A percentile compares a stretch with the other conserved stretches of the same genome.
These are phyloP conservation scores for Cynaeus angustus DNA, from an alignment of 2,888 invertebrate species.

Conservation along the genomic window DNA sequence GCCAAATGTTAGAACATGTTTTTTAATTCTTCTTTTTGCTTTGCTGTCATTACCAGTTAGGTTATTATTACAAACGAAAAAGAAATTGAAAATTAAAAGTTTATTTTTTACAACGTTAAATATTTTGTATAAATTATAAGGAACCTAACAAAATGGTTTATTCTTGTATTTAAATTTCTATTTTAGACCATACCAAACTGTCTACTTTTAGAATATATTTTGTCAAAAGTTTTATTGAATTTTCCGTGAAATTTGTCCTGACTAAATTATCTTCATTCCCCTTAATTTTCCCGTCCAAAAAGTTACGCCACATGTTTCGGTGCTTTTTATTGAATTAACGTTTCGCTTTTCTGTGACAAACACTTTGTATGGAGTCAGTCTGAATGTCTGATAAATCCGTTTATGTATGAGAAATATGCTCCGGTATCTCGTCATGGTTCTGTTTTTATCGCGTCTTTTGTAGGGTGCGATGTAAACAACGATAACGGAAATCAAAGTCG, in stretches of 20 bases:
- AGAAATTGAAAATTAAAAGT: too few species aligned
- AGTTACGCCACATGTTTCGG: conserved; percentile 12
- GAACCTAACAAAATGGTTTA: too few species aligned
- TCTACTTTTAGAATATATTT: too few species aligned
- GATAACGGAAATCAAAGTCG: conserved; percentile 48
- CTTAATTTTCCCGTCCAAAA: conserved; percentile 8
- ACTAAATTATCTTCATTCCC: conserved; percentile 14
- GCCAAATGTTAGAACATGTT: too few species aligned
- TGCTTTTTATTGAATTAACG: conserved; percentile 23
- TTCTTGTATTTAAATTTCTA: too few species aligned
- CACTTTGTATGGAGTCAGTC: conserved; percentile 17
- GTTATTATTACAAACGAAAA: too few species aligned
- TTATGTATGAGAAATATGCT: conserved; percentile 28
- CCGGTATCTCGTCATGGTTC: conserved; percentile 23
- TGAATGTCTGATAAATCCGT: conserved; percentile 35
- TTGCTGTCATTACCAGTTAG: too few species aligned
- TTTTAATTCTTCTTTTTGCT: too few species aligned
- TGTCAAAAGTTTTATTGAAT: too few species aligned
- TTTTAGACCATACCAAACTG: too few species aligned
- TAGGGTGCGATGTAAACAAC: conserved; percentile 45
- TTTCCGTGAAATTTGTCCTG: background rate
- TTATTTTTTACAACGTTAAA: too few species aligned
- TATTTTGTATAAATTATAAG: too few species aligned
- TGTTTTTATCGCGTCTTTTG: conserved; percentile 47
- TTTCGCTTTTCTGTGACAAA: conserved; percentile 26